A percentile compares a stretch with the other conserved stretches of the same genome.
Conservation (phyloP, 2,888 invertebrate genomes). For the Serrognathus titanus region DNA sequence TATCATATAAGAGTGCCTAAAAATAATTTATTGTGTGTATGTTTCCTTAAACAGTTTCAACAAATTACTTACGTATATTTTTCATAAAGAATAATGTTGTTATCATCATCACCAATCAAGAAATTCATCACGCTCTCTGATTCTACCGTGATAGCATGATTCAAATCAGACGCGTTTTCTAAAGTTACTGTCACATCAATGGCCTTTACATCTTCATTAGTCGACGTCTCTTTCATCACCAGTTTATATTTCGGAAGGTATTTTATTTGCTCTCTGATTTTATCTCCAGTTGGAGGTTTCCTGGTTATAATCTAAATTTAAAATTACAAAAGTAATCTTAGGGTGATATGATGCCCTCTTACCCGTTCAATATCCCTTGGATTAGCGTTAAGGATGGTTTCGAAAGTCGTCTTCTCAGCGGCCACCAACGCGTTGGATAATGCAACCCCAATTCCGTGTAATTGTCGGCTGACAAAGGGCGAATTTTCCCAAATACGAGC, state of each 20-base stretch:
- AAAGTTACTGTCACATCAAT: conserved; percentile 33
- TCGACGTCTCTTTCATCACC: conserved; percentile 30
- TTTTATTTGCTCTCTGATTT: conserved; percentile 59
- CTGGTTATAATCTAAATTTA: conserved; percentile 63
- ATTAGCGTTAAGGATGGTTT: conserved; percentile 61
- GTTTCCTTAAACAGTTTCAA: background rate
- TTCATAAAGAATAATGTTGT: conserved; percentile 57
- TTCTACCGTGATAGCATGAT: conserved; percentile 53
- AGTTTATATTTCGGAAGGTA: conserved; percentile 63
- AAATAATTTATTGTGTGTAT: conserved; percentile 20
- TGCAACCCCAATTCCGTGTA: conserved; percentile 67
- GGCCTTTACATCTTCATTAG: conserved; percentile 4
- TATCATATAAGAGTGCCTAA: conserved; percentile 42
- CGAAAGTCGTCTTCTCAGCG: conserved; percentile 65
- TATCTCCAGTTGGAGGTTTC: conserved; percentile 69
- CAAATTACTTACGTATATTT: conserved; percentile 53
- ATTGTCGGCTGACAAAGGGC: conserved; percentile 62
- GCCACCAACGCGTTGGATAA: conserved; percentile 61
- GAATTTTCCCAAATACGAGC: conserved; percentile 76
- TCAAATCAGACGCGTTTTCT: conserved; percentile 49
- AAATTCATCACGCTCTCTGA: conserved; percentile 55
- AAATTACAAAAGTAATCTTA: background rate
- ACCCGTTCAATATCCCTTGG: conserved; percentile 69
- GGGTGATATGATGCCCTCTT: background rate
- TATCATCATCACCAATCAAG: conserved; percentile 64